Conservation (phyloP, 2,113 vertebrate species). For the Orientallactaga bullata region DNA sequence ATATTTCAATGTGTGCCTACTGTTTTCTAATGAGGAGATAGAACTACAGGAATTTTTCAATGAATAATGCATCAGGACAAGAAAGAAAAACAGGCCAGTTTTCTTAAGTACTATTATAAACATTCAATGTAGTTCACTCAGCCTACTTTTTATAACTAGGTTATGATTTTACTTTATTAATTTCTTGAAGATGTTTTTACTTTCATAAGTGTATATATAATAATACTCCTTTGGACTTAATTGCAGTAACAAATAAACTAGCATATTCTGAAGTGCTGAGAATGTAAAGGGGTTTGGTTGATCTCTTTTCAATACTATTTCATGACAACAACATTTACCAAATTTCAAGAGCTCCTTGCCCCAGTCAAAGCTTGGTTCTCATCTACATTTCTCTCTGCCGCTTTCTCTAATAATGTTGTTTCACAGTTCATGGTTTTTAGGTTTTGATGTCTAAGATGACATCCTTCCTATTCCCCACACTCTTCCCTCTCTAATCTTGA, state of each 20-base stretch:
- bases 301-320: background rate
- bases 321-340: background rate
- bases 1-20: conserved; percentile 7
- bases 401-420: background rate
- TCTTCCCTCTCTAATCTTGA: background rate
- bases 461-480: background rate
- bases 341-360: background rate
- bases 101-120: background rate
- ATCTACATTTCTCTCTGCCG: background rate
- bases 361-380: background rate
- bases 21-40: conserved; percentile 39
- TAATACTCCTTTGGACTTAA: conserved; percentile 37
- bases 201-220: background rate
- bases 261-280: background rate
- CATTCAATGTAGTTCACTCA: background rate
- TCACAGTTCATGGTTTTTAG: background rate
- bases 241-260: background rate
- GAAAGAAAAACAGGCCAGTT: conserved; percentile 27
- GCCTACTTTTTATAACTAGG: background rate
- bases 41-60: conserved; percentile 48
- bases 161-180: conserved; percentile 22
- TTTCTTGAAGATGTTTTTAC: conserved; percentile 1
- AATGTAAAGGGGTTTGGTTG: background rate
- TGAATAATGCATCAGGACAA: conserved; percentile 13
- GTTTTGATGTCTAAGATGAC: background rate